Evolutionary conservation across 2,888 invertebrate species (phyloP).

Genomic region (Sesamia inferens): DNA sequence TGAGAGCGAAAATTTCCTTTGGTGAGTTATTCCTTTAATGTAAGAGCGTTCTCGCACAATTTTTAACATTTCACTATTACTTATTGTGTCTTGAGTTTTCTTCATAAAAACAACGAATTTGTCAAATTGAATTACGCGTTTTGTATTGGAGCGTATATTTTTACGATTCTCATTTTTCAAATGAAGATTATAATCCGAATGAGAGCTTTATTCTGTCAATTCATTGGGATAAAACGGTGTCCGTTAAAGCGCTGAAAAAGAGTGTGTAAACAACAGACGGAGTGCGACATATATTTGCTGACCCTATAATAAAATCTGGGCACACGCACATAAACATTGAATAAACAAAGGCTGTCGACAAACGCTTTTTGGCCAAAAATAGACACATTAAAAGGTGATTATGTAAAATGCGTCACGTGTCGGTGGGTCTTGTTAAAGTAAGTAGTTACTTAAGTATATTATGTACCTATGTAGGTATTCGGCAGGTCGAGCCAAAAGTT

Average conservation of each 20-base stretch:
- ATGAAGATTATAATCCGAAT: slow-evolving; percentile 15
- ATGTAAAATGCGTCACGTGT: slow-evolving; percentile 47
- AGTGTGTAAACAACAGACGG: slow-evolving; percentile 49
- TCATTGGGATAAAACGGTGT: slow-evolving; percentile 31
- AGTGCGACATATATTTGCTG: slow-evolving; percentile 50
- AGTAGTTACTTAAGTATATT: not conserved
- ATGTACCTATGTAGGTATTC: not conserved
- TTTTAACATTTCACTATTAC: slow-evolving; percentile 70
- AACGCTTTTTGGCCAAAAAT: slow-evolving; percentile 57
- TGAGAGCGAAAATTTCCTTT: slow-evolving; percentile 69
- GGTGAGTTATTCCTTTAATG: slow-evolving; percentile 73
- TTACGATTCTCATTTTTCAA: slow-evolving; percentile 23
- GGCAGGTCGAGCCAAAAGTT: not conserved
- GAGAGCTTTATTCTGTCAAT: slow-evolving; percentile 36
- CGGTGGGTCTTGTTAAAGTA: slow-evolving; percentile 4
- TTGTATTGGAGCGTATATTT: slow-evolving; percentile 39
- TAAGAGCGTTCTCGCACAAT: slow-evolving; percentile 67
- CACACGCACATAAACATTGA: slow-evolving; percentile 47
- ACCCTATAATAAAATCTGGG: slow-evolving; percentile 51
- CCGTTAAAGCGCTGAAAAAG: slow-evolving; percentile 27
- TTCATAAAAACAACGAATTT: slow-evolving; percentile 58
- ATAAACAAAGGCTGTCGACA: slow-evolving; percentile 59
- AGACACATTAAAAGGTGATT: slow-evolving; percentile 50
- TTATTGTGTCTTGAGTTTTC: slow-evolving; percentile 66
- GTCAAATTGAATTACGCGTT: slow-evolving; percentile 66